Base-by-base conservation (phyloP, 2,113 vertebrate species). In the Puntigrus tetrazona region DNA sequence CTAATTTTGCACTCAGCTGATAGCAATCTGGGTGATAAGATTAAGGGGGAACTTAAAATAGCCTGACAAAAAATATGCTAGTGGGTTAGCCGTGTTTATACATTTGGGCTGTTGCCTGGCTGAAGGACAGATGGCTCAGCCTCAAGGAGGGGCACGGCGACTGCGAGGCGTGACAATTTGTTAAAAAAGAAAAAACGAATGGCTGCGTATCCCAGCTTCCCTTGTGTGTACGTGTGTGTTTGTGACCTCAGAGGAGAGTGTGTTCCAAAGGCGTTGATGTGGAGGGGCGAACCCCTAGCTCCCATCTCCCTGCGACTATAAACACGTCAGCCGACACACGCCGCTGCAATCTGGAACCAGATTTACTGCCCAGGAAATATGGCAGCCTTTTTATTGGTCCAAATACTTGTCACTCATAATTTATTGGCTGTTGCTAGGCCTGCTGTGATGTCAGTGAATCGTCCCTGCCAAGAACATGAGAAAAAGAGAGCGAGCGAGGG, bases 351-450 rank as follows among this genome's bases (percentile, higher is more conserved):
- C 96, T 97, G 95, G 95, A 97, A 96, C 97, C 96, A 97, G 97
- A 98, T 98, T 97, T 97, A 98, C 96, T 96, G 96, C 95, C 95
- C 96, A 98, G 97, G 96, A 98, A 97, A 97, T 97, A 98, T 95
- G 95, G 96, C 96, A 94, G 94, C 94, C 94, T 96, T 96, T 98
- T 97, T 98, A 97, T 98, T 98, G 96, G 96, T 96, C 96, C 95
- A 97, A 97, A 97, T 96, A 94, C 95, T 96, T 97, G 96, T 97
- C 96, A 97, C 93, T 97, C 96, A 96, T 96, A 96, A 98, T 97
- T 98, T 97, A 98, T 97, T 94, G 96, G 95, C 94, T 94, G 91
- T 93, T 96, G 94, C 93, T 94, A 92, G 94, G 95, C 95, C 92
- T 95, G 89, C 95, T 95, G 93, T 90, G 93, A 94, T 92, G 94